phyloP scores from a whole-genome alignment of 2,797 vertebrate genomes.

The Rousettus madagascariensis region DNA sequence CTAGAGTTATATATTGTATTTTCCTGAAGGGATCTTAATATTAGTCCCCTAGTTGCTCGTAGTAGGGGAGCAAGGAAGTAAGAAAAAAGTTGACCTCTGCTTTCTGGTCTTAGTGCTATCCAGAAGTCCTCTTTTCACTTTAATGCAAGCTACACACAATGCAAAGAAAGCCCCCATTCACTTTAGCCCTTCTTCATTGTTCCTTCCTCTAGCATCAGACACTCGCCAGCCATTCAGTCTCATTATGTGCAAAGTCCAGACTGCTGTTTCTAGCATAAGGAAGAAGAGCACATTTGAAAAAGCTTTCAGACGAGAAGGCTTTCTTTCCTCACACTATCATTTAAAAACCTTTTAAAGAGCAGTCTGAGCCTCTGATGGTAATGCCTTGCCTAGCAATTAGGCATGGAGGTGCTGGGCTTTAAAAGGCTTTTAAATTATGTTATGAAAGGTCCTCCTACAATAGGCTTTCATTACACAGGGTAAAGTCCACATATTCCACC shows the following conservation, averaged over 20 bases:
- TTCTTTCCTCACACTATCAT: conserved; percentile 72
- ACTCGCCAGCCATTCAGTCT: conserved; percentile 49
- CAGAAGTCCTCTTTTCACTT: background rate
- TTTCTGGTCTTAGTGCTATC: background rate
- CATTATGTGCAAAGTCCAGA: conserved; percentile 47
- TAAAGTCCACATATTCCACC: background rate
- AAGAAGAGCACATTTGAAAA: conserved; percentile 64
- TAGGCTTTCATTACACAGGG: conserved; percentile 44
- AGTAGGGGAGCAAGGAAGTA: background rate
- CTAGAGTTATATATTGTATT: background rate
- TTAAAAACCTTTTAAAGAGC: conserved; percentile 80
- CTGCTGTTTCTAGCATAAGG: conserved; percentile 10
- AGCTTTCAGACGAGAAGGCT: conserved; percentile 64
- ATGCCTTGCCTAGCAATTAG: conserved; percentile 66
- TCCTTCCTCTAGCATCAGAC: conserved; percentile 54
- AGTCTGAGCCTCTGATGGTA: conserved; percentile 50
- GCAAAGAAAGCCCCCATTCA: background rate
- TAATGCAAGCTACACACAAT: background rate
- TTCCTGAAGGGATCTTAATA: background rate
- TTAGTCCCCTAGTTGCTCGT: background rate
- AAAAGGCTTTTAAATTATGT: conserved; percentile 78
- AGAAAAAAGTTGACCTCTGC: background rate
- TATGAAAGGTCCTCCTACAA: conserved; percentile 66
- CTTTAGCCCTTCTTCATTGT: background rate
- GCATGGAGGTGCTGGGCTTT: conserved; percentile 58